Percentiles rank a stretch among this genome's conserved stretches.
Conservation (phyloP, 2,888 invertebrate genomes). For the Tipula lateralis region DNA sequence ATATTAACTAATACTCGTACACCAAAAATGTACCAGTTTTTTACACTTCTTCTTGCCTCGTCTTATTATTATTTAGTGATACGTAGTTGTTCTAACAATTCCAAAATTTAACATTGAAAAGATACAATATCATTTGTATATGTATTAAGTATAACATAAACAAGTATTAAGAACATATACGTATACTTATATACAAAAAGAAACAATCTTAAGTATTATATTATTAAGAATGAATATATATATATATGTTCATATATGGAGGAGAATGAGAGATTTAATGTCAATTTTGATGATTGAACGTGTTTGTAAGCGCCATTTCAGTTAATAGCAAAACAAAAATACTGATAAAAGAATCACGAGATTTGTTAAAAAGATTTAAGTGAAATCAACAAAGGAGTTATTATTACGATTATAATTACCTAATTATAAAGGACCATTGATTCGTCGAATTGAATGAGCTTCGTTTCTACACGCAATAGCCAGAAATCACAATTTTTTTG, state of each 20-base stretch:
- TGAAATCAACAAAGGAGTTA: not conserved
- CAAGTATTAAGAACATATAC: not conserved
- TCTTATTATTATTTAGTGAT: not conserved
- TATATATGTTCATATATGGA: not conserved
- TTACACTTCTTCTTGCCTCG: not conserved
- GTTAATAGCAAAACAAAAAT: not conserved
- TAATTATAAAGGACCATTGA: not conserved
- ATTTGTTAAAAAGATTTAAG: not conserved
- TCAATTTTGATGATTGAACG: not conserved
- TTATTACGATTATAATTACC: not conserved
- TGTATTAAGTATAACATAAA: not conserved
- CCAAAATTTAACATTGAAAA: not conserved
- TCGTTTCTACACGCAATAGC: not conserved
- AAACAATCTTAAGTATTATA: not conserved
- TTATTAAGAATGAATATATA: not conserved
- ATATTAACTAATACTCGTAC: too few species aligned
- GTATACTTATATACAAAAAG: not conserved
- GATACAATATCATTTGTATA: not conserved
- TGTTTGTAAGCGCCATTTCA: not conserved
- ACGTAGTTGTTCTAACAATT: not conserved
- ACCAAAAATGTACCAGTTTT: not conserved
- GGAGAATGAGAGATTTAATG: not conserved
- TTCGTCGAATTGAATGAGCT: not conserved
- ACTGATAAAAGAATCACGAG: not conserved
- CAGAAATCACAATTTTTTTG: not conserved